phyloP scores from a whole-genome alignment of 2,888 invertebrate species.

The Brenthis hecate region DNA sequence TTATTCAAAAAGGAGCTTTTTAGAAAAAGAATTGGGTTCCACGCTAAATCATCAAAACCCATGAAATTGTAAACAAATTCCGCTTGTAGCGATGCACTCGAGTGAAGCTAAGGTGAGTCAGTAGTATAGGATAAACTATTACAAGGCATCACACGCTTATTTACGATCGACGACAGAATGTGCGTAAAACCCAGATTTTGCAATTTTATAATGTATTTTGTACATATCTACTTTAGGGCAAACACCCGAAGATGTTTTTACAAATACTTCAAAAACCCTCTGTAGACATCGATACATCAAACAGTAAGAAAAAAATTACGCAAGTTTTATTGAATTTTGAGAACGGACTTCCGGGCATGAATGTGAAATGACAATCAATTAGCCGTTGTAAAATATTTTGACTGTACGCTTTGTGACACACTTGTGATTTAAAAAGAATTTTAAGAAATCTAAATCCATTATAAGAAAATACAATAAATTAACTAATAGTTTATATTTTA shows the following conservation, averaged over 20 bases:
- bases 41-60: no score
- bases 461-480: slow-evolving; percentile 18
- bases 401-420: slow-evolving; percentile 61
- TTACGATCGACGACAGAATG: no score
- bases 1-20: no score
- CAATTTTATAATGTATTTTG: no score
- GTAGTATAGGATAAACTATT: no score
- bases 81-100: no score
- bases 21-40: no score
- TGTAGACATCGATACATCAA: slow-evolving; percentile 56
- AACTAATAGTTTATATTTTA: slow-evolving; percentile 39
- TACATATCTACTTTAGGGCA: not conserved
- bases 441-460: slow-evolving; percentile 51
- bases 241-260: not conserved
- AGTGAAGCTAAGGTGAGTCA: no score
- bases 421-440: slow-evolving; percentile 63
- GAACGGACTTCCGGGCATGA: slow-evolving; percentile 65
- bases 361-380: slow-evolving; percentile 54
- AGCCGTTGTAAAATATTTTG: slow-evolving; percentile 69
- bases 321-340: slow-evolving; percentile 47
- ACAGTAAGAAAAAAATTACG: slow-evolving; percentile 47
- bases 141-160: no score
- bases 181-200: no score
- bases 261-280: slow-evolving; percentile 16
- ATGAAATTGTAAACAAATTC: no score